These are phyloP conservation scores for Scytalopus superciliaris DNA, from an alignment of 2,113 vertebrate genomes.

Conservation along the genomic window DNA sequence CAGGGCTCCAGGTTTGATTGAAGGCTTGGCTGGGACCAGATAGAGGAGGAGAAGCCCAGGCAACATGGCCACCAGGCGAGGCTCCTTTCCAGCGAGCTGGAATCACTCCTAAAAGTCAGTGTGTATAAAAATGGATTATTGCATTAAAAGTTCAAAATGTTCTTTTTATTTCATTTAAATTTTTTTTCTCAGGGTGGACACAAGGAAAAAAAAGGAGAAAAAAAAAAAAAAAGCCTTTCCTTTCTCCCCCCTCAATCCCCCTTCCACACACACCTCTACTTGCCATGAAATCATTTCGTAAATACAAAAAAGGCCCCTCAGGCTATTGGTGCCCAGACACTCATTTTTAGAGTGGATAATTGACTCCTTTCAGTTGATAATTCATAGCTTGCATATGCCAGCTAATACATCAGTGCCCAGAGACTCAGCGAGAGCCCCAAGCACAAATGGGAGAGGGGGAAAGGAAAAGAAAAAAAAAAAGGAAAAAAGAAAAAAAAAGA, in stretches of 20 bases:
- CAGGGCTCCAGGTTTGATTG: conserved; percentile 74
- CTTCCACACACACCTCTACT: conserved; percentile 67
- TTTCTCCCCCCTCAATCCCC: neutral
- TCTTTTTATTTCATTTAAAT: neutral
- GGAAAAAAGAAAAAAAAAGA: conserved; percentile 48
- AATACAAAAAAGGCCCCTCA: conserved; percentile 89
- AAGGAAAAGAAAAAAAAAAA: conserved; percentile 38
- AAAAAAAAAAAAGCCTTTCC: neutral
- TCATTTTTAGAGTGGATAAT: conserved; percentile 99
- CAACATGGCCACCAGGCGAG: conserved; percentile 74
- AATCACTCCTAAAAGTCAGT: conserved; percentile 66
- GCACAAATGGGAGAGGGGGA: conserved; percentile 74
- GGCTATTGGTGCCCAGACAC: conserved; percentile 91
- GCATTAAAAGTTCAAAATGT: conserved; percentile 69
- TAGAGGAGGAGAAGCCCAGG: conserved; percentile 64
- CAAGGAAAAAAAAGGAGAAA: neutral
- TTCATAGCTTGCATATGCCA: conserved; percentile 99
- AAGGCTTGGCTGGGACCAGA: conserved; percentile 79
- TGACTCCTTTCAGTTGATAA: conserved; percentile 99
- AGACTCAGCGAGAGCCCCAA: conserved; percentile 81
- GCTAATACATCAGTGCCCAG: conserved; percentile 92
- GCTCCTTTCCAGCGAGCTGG: conserved; percentile 62
- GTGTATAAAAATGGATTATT: conserved; percentile 80
- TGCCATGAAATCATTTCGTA: conserved; percentile 88
- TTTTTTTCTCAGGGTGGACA: neutral